Percentiles rank a stretch among this genome's conserved stretches.
These are phyloP conservation scores for Aptenodytes forsteri DNA, from an alignment of 2,113 vertebrate genomes.

Conservation along the genomic window DNA sequence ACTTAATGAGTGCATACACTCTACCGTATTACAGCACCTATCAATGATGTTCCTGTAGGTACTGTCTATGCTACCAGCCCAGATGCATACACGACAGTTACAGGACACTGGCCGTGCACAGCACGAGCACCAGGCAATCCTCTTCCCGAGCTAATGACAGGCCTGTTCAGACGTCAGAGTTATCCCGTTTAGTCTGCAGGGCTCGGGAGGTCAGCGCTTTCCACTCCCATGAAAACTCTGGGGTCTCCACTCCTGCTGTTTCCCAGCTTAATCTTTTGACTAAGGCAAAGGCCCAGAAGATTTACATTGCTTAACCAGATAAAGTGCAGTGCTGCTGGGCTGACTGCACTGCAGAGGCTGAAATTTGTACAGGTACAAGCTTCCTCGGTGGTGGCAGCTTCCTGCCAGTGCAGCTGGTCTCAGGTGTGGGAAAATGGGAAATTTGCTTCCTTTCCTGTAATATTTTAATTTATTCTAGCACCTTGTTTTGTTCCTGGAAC, in stretches of 20 bases:
- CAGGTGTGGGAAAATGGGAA: background rate
- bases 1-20: background rate
- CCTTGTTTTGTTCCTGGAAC: background rate
- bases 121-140: background rate
- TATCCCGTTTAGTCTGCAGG: background rate
- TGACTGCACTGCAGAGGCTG: background rate
- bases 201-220: background rate
- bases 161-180: background rate
- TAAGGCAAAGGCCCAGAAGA: background rate
- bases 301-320: fast-evolving
- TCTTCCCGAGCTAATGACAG: no score
- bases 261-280: background rate
- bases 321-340: background rate
- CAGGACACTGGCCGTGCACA: background rate
- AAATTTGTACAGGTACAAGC: fast-evolving
- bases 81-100: fast-evolving
- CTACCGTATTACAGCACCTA: background rate
- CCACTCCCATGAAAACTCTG: background rate
- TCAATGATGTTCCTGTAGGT: fast-evolving
- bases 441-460: background rate
- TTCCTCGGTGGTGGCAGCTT: background rate
- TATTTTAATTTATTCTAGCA: background rate
- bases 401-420: background rate
- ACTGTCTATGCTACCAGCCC: background rate
- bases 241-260: background rate